Evolutionary conservation across 2,888 invertebrate species (phyloP), one percentile per base, ranked within the genome.

Genomic region (Campaea margaritaria): DNA sequence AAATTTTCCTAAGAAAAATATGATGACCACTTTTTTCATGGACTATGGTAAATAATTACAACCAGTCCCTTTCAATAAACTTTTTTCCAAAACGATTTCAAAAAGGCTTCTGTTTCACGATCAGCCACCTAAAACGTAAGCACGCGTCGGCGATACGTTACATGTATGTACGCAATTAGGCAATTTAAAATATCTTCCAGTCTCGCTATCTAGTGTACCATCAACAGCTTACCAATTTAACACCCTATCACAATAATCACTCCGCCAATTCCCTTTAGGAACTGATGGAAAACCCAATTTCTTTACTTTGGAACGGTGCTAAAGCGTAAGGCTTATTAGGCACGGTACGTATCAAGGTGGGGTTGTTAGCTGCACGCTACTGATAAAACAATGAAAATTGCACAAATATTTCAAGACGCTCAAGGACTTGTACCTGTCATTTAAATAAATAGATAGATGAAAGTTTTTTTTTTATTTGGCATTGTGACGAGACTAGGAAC

Each of bases 281-380:
- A 13, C 27, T 15, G 12, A 15, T 44, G 12, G 16, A 27, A n/a
- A 11, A 12, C 9, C n/a, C 9, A 9, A n/a, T 7, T 1, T 31
- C 36, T 4, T 34, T 48, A 42, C 11, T 34, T 9, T 27, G 54
- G 16, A 41, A 42, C 21, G 21, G 38, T 49, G 11, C 38, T 48
- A 48, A 36, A 38, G n/a, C 8, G 41, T 12, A 34, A 21, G 34
- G 21, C 1, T 8, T 36, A 34, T 16, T 16, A 27, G 43, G 38
- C n/a, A 50, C 21, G 11, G 42, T 27, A 28, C 3, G 36, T 36
- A 53, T 46, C 58, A 52, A 58, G 48, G 42, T 41, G 28, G 4
- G 34, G 38, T 50, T 8, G 39, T 59, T 59, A 54, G n/a, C 49
- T 54, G 59, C 59, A 59, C 54, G 59, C 59, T 34, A 59, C 54